A percentile compares a stretch with the other conserved stretches of the same genome.
These are phyloP conservation scores for Antennarius maculatus DNA, from an alignment of 2,797 vertebrate genomes.

Conservation along the genomic window DNA sequence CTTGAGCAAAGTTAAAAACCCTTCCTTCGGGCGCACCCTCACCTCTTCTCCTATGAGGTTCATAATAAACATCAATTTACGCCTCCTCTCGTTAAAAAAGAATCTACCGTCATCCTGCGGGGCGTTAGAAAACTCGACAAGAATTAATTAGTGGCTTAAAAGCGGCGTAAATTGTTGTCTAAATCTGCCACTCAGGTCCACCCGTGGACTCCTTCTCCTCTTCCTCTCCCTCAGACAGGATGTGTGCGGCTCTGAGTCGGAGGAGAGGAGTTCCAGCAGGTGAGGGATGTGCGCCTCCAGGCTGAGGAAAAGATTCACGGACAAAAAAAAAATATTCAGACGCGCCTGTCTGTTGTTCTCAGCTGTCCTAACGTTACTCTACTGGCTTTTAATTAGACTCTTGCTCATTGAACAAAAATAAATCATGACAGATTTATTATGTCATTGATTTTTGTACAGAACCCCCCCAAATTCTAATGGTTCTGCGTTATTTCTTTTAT, in stretches of 20 bases:
- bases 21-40: slow-evolving; percentile 31
- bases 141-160: neutral
- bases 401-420: no score
- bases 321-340: neutral
- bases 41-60: slow-evolving; percentile 18
- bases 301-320: slow-evolving; percentile 4
- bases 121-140: neutral
- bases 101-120: neutral
- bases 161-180: slow-evolving; percentile 20
- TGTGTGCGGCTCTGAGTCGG: slow-evolving; percentile 54
- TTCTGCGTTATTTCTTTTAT: neutral
- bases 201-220: slow-evolving; percentile 21
- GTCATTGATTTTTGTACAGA: neutral
- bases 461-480: no score
- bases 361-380: neutral
- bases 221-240: slow-evolving; percentile 53
- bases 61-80: slow-evolving; percentile 16
- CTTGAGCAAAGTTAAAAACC: neutral
- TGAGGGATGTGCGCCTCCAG: slow-evolving; percentile 66
- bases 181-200: slow-evolving; percentile 13
- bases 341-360: neutral
- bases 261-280: slow-evolving; percentile 73
- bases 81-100: neutral
- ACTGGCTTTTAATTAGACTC: no score
- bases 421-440: neutral